Evolutionary conservation across 2,113 vertebrate genomes (phyloP).

Genomic region (Actenoides hombroni): DNA sequence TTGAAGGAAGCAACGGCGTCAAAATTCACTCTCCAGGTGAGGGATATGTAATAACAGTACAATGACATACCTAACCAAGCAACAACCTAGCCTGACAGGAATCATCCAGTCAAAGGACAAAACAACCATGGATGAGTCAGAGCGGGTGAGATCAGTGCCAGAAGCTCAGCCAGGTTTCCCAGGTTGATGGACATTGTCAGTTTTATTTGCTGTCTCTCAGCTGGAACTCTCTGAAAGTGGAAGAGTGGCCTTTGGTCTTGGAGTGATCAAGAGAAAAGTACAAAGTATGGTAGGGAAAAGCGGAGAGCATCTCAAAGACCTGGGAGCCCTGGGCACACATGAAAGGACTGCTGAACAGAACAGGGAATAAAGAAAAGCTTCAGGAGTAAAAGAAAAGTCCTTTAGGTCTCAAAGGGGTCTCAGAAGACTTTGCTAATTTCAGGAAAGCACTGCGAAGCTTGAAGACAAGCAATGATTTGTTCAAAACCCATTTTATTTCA

Average conservation of each 20-base stretch:
- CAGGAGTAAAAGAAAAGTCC: neutral
- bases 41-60: neutral
- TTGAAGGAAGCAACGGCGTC: neutral
- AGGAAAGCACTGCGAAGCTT: neutral
- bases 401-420: neutral
- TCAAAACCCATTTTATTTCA: neutral
- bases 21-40: neutral
- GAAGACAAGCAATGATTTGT: neutral
- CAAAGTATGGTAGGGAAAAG: neutral
- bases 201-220: neutral
- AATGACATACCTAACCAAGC: neutral
- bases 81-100: neutral
- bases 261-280: neutral
- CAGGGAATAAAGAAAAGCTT: neutral
- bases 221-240: neutral
- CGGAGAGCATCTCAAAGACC: neutral
- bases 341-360: neutral
- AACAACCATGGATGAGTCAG: neutral
- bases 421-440: neutral
- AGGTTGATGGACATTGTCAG: neutral
- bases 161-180: neutral
- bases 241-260: neutral
- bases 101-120: neutral
- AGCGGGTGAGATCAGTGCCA: neutral
- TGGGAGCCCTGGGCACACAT: neutral